Conservation (phyloP, 1,140 invertebrate genomes). For the Caenorhabditis elegans region WBcel235 BX284604.4:17475501-17476000, state of each 20-base stretch:
- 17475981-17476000: too few relatives aligned
- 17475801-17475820: not conserved
- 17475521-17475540: not conserved
- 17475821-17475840: not conserved
- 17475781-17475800: not conserved
- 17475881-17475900: not conserved
- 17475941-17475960: too few relatives aligned
- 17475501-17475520: not conserved
- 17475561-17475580: not conserved
- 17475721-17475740: not conserved
- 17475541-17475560: not conserved
- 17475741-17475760: constrained; percentile 8
- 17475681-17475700: not conserved
- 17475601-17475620: not conserved
- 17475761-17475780: not conserved
- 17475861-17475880: not conserved
- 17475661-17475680: not conserved
- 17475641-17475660: not conserved
- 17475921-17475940: too few relatives aligned
- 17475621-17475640: not conserved
- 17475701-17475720: not conserved
- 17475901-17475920: not conserved
- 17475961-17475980: too few relatives aligned
- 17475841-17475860: not conserved
- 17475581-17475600: constrained; percentile 4